Conservation (phyloP, 2,797 vertebrate species). For the Molossus molossus region DNA sequence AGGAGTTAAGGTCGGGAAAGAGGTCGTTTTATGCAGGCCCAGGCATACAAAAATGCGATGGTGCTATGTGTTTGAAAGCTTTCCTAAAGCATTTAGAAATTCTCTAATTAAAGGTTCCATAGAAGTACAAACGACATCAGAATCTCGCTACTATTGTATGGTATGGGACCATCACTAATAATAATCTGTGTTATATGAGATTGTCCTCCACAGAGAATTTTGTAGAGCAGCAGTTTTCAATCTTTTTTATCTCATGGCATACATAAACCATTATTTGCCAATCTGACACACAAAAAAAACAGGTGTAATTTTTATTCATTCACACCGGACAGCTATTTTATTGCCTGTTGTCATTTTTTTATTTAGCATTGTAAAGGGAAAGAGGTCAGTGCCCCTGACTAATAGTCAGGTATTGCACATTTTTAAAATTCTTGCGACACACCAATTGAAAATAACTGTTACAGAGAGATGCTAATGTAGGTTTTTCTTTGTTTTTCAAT, state of each 20-base stretch:
- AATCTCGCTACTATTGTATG: neutral
- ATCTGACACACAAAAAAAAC: neutral
- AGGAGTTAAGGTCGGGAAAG: constrained; percentile 35
- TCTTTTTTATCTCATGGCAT: neutral
- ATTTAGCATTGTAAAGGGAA: neutral
- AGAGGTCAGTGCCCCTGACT: neutral
- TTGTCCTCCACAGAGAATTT: neutral
- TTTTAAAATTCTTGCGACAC: neutral
- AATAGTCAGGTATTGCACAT: neutral
- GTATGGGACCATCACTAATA: neutral
- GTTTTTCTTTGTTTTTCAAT: neutral
- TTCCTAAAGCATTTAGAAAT: neutral
- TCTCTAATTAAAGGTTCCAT: neutral
- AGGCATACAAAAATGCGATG: neutral
- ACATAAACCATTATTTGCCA: neutral
- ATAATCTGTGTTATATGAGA: neutral
- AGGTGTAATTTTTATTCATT: neutral
- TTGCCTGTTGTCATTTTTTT: neutral
- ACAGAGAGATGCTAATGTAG: neutral
- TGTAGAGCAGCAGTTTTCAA: neutral
- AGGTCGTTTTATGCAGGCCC: neutral
- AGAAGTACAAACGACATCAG: neutral
- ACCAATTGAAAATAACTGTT: neutral
- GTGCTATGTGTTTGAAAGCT: neutral
- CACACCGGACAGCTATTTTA: neutral